These are phyloP conservation scores for Drosophila azteca DNA, from an alignment of 1,140 invertebrate genomes.

Conservation along the genomic window DNA sequence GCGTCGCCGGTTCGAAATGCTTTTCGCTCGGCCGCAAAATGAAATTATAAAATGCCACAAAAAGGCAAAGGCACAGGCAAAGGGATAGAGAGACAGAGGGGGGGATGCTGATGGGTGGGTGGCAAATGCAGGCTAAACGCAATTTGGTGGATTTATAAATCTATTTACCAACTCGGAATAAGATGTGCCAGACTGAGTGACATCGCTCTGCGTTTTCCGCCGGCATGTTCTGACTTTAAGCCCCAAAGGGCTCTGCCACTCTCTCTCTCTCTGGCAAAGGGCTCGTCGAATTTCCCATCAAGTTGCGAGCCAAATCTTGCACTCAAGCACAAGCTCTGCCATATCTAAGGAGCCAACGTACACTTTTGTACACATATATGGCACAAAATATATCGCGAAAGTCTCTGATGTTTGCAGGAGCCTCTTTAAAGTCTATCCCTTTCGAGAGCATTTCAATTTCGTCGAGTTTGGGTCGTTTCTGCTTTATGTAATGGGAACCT, in stretches of 20 bases:
- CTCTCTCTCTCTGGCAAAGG: no score
- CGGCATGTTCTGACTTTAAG: not conserved
- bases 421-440: constrained; percentile 1
- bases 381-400: no score
- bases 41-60: constrained; percentile 33
- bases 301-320: no score
- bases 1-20: not conserved
- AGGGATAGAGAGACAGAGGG: no score
- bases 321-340: no score
- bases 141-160: constrained; percentile 54
- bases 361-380: no score
- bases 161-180: constrained; percentile 39
- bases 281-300: no score
- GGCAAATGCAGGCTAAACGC: constrained; percentile 21
- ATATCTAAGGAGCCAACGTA: no score
- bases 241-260: not conserved
- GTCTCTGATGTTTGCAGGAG: not conserved
- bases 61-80: no score
- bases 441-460: constrained; percentile 24
- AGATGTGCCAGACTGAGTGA: constrained; percentile 20
- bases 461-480: constrained; percentile 11
- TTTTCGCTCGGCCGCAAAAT: constrained; percentile 17
- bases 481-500: constrained; percentile 41
- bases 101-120: not conserved
- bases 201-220: constrained; percentile 12